Evolutionary conservation across 2,888 invertebrate genomes (phyloP).

Genomic region (Polia nebulosa): DNA sequence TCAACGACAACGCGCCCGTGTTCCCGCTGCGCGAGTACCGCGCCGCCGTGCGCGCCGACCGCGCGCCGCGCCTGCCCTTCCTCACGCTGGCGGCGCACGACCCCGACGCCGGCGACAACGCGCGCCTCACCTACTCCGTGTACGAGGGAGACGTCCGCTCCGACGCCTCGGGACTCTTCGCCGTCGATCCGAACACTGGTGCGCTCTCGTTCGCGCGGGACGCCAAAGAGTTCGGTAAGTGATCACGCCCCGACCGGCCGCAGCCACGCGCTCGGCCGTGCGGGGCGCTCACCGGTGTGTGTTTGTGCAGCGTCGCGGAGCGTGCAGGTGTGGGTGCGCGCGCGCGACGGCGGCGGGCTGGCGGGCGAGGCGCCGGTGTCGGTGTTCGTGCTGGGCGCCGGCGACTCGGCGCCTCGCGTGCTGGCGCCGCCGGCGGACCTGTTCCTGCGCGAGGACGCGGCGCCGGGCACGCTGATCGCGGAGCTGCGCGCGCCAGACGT

Average conservation of each 20-base stretch:
- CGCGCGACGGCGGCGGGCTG: conserved; percentile 95
- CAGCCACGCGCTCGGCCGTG: background rate
- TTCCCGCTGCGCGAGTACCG: conserved; percentile 95
- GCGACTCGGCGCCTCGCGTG: conserved; percentile 94
- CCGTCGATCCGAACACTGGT: conserved; percentile 94
- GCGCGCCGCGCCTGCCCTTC: conserved; percentile 80
- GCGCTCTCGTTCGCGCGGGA: conserved; percentile 93
- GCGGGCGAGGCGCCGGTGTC: conserved; percentile 96
- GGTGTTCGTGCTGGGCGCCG: conserved; percentile 94
- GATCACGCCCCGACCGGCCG: background rate
- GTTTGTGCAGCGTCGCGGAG: conserved; percentile 92
- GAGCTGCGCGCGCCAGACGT: conserved; percentile 73
- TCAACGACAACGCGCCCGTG: conserved; percentile 95
- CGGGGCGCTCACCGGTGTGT: background rate
- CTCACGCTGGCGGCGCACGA: conserved; percentile 92
- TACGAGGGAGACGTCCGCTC: conserved; percentile 91
- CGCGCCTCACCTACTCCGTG: conserved; percentile 94
- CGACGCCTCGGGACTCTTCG: conserved; percentile 93
- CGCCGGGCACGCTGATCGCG: conserved; percentile 84
- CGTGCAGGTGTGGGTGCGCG: conserved; percentile 97
- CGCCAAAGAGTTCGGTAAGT: conserved; percentile 88
- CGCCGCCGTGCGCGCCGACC: conserved; percentile 92
- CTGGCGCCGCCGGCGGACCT: conserved; percentile 94
- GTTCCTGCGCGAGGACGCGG: conserved; percentile 94
- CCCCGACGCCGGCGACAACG: conserved; percentile 94